Percentiles rank a stretch among this genome's conserved stretches.
These are phyloP conservation scores for Oscarella lobularis DNA, from an alignment of 37 sponge, comb jelly and placozoan species.

Conservation along the genomic window DNA sequence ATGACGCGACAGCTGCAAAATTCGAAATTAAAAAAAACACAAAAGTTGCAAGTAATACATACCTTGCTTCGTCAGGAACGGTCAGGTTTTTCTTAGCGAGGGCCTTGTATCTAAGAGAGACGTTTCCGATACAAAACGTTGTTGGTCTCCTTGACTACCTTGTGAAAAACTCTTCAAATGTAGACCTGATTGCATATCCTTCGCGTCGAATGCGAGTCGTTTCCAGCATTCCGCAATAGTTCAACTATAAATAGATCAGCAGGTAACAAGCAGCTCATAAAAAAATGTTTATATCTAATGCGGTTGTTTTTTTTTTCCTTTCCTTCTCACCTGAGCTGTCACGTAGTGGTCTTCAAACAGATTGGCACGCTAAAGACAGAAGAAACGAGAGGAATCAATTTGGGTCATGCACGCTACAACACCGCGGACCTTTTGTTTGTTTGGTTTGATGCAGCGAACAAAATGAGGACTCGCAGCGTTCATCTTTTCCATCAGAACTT, in stretches of 20 bases:
- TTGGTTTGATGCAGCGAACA: slow-evolving; percentile 72
- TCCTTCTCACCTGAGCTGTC: slow-evolving; percentile 1
- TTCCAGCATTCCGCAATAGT: slow-evolving; percentile 71
- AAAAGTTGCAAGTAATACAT: too few species aligned
- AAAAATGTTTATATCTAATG: too few species aligned
- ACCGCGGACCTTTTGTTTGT: slow-evolving; percentile 32
- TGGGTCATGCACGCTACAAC: neutral
- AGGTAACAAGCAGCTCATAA: too few species aligned
- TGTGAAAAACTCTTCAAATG: slow-evolving; percentile 49
- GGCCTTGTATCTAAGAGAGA: neutral
- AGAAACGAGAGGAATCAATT: neutral
- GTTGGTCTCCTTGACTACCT: too few species aligned
- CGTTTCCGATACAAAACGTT: too few species aligned
- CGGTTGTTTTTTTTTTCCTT: too few species aligned
- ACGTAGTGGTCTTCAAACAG: slow-evolving; percentile 27
- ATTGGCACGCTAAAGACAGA: slow-evolving; percentile 14
- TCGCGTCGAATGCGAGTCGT: slow-evolving; percentile 61
- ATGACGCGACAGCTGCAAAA: slow-evolving; percentile 32
- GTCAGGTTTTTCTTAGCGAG: neutral
- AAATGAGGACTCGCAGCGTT: slow-evolving; percentile 55
- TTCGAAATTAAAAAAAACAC: too few species aligned
- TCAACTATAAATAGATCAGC: too few species aligned
- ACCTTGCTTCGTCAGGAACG: too few species aligned
- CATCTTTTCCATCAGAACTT: slow-evolving; percentile 72
- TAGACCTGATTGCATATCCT: slow-evolving; percentile 51